Percentiles rank a stretch among this genome's conserved stretches.
phyloP scores from a whole-genome alignment of 2,113 vertebrate genomes.

The Paraplagusia blochii region DNA sequence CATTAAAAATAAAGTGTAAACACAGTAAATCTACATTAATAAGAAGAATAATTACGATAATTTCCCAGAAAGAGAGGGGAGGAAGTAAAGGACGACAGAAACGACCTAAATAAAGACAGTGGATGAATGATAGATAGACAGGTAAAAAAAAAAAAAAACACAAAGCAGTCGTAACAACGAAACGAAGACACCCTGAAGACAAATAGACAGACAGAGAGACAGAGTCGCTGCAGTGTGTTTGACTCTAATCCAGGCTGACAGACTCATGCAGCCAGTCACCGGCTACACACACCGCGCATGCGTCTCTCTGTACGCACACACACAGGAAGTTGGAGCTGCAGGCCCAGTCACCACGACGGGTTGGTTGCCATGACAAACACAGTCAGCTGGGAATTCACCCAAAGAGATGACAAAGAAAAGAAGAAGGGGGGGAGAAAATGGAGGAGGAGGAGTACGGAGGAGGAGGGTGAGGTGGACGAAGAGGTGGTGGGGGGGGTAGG shows the following conservation, averaged over 20 bases:
- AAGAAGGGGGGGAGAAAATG: slow-evolving; percentile 26
- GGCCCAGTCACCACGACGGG: slow-evolving; percentile 73
- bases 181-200: neutral
- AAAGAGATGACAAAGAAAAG: slow-evolving; percentile 73
- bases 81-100: neutral
- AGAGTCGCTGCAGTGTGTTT: slow-evolving; percentile 67
- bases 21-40: no score
- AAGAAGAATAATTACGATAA: no score
- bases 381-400: slow-evolving; percentile 81
- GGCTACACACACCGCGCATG: slow-evolving; percentile 44
- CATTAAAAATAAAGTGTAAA: no score
- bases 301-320: slow-evolving; percentile 18
- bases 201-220: slow-evolving; percentile 3
- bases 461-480: neutral
- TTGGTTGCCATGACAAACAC: slow-evolving; percentile 81
- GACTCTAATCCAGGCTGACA: slow-evolving; percentile 78
- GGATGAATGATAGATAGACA: no score
- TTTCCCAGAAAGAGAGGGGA: no score
- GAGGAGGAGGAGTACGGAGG: neutral
- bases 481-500: slow-evolving; percentile 21
- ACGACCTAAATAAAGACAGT: neutral
- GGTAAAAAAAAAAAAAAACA: neutral
- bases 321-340: slow-evolving; percentile 75
- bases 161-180: no score
- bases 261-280: slow-evolving; percentile 68